phyloP scores from a whole-genome alignment of 2,113 vertebrate species.

The Ophthalmolycus amberensis region DNA sequence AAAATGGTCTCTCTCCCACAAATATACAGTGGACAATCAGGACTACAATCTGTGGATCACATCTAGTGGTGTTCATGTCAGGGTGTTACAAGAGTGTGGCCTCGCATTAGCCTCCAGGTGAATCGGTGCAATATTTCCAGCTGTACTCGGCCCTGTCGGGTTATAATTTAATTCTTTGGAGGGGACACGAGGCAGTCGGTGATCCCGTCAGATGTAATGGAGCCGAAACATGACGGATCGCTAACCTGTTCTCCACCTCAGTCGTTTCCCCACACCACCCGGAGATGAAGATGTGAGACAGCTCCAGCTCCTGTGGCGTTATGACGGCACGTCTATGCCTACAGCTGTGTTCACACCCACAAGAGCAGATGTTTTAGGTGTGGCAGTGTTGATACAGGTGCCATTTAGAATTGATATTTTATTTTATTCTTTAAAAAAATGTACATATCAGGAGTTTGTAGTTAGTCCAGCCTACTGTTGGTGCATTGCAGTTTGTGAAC shows the following conservation, averaged over 20 bases:
- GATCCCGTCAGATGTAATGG: slow-evolving; percentile 42
- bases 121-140: slow-evolving; percentile 17
- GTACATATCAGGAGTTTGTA: not conserved
- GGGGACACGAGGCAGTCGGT: not conserved
- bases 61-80: not conserved
- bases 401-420: no score
- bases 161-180: slow-evolving; percentile 25
- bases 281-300: slow-evolving; percentile 2
- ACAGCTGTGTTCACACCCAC: not conserved
- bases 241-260: slow-evolving; percentile 11
- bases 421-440: not conserved
- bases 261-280: not conserved
- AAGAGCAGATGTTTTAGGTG: not conserved
- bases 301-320: not conserved
- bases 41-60: not conserved
- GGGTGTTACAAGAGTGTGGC: not conserved
- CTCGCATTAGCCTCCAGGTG: not conserved
- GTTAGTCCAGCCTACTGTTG: not conserved
- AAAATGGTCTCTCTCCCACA: not conserved
- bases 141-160: not conserved
- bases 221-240: slow-evolving; percentile 38
- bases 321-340: not conserved
- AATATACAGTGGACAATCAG: not conserved
- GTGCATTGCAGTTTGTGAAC: slow-evolving; percentile 18
- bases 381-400: not conserved